Percentiles rank a stretch among this genome's conserved stretches.
phyloP scores from a whole-genome alignment of 2,888 invertebrate species.

The Leptopilina myrica region DNA sequence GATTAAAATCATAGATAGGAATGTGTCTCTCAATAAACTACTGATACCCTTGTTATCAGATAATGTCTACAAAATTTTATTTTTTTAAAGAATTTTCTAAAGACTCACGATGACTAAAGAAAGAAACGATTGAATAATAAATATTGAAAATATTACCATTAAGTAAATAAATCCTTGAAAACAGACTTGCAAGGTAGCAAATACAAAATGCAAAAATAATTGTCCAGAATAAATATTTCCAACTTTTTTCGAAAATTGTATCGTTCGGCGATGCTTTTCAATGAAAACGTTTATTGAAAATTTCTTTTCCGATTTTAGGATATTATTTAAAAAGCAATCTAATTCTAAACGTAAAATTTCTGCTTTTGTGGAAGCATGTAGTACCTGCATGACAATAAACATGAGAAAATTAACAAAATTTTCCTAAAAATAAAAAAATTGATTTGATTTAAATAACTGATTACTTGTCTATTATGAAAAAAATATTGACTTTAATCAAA shows the following conservation, averaged over 20 bases:
- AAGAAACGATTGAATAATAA: neutral
- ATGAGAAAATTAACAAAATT: neutral
- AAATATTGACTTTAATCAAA: too few relatives aligned
- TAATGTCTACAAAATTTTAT: neutral
- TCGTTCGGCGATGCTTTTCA: neutral
- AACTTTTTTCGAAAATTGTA: slow-evolving; percentile 1
- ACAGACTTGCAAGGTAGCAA: neutral
- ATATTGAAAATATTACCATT: neutral
- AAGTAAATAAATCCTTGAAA: neutral
- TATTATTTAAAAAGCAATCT: neutral
- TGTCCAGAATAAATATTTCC: slow-evolving; percentile 1
- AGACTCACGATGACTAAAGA: neutral
- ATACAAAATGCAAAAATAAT: neutral
- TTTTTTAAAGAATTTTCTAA: neutral
- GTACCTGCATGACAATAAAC: neutral
- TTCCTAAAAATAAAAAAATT: too few relatives aligned
- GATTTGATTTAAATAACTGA: too few relatives aligned
- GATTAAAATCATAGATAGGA: neutral
- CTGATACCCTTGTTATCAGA: neutral
- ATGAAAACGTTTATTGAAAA: neutral
- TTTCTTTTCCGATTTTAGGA: neutral
- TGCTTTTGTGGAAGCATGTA: neutral
- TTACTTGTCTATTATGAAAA: too few relatives aligned
- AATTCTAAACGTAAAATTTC: neutral
- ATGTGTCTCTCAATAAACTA: neutral